Evolutionary conservation across 2,888 invertebrate species (phyloP).

Genomic region (Brachyptera risi): DNA sequence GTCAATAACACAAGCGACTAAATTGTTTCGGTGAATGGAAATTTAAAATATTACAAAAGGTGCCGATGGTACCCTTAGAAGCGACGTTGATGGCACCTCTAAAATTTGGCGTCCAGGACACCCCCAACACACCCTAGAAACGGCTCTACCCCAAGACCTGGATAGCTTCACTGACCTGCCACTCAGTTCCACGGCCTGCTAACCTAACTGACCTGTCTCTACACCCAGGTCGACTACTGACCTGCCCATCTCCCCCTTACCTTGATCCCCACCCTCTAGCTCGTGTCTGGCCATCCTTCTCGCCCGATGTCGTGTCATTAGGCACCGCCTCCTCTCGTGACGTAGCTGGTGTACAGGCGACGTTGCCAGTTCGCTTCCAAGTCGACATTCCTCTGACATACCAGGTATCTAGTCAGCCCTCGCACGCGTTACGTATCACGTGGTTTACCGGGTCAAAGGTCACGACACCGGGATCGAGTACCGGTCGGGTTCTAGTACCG

Average conservation of each 20-base stretch:
- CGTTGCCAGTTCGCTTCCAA: conserved; percentile 19
- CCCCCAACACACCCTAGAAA: no score
- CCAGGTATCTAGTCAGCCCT: no score
- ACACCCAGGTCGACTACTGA: neutral
- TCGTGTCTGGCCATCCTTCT: neutral
- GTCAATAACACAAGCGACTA: no score
- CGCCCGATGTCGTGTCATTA: neutral
- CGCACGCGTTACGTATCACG: conserved; percentile 3
- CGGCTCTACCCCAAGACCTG: no score
- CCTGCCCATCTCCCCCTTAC: neutral
- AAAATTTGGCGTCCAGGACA: no score
- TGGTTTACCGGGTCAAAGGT: neutral
- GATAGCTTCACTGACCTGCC: no score
- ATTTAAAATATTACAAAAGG: no score
- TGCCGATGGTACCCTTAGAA: no score
- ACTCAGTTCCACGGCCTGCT: no score
- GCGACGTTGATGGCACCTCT: no score
- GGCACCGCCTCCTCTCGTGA: neutral
- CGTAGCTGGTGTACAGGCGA: neutral
- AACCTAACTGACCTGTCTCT: neutral
- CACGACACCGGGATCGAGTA: neutral
- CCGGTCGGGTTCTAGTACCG: neutral
- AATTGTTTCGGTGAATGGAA: no score
- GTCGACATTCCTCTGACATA: conserved; percentile 9
- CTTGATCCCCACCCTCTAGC: neutral